Evolutionary conservation across 53 echinoderm and acorn worm species (phyloP), one percentile per base, ranked within the genome.

Genomic region (Arbacia lixula): DNA sequence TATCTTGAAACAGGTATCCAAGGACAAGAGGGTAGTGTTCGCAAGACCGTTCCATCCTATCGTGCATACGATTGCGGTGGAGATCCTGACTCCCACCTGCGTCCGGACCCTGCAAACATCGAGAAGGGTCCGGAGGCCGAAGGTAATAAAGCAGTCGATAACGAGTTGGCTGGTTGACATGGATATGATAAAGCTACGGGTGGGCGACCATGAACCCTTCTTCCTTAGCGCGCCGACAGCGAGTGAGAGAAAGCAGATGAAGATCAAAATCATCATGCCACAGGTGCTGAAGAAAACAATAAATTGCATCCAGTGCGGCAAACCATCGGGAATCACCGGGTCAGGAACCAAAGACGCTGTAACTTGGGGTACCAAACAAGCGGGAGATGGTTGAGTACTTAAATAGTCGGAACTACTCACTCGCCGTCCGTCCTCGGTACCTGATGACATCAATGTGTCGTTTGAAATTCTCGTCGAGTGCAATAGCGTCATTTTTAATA

Each of bases 121-220:
- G 11, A 42, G 27, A 1, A 68, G 17, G 42, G 11, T 11, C 36
- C 40, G 24, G 12, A 68, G 12, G 5, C 25, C 24, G 42, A 1
- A 3, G 12, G 42, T 12, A 42, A 68, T n/a, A 1, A 35, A 41
- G 8, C 39, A 27, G 9, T 68, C 26, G 40, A 68, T 68, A 14
- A 1, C 3, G 36, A 68, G 43, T 27, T 68, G 69, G 69, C 69
- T 68, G 16, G 42, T 41, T 14, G 36, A 26, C 10, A 43, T 14
- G 6, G 69, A 68, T 68, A 68, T 41, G 27, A 68, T 27, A 17
- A 68, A 12, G 12, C 69, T 68, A 35, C 43, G 69, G 6, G 69
- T 42, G 3, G 69, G 69, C 12, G 69, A 41, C 69, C 69, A 68
- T 0, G 69, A 68, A 10, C 43, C 17, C 28, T 41, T 68, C 42